Evolutionary conservation across 1,140 invertebrate genomes (phyloP), one percentile per base, ranked within the genome.

Genomic region (Polypedilum vanderplanki): DNA sequence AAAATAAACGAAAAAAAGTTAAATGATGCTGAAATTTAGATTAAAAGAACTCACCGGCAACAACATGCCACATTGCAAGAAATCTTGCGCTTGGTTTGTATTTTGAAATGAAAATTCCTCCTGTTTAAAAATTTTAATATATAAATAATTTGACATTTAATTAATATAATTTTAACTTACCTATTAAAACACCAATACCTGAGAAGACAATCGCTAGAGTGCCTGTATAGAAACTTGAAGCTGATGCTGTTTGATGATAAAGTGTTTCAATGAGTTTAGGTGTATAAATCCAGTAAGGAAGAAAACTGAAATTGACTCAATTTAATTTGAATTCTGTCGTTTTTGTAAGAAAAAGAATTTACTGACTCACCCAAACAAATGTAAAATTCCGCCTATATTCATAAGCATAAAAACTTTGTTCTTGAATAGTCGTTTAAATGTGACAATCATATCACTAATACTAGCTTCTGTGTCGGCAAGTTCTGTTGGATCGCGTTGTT

Each of bases 181-280:
- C 87, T 0, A 88, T 22, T 4, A 90, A 77, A 64, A 90, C 85
- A 2, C 90, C 90, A 65, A 89, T 81, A 0, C 88, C 87, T 67
- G 88, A 88, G 79, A 88, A 89, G 4, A 89, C 80, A 18, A 91
- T 80, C n/a, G 89, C 88, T 8, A 89, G 87, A 22, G 85, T 85
- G 22, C 89, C 89, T 76, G 88, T 88, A 22, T 88, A 86, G n/a
- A 89, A 79, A 24, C 86, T 79, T 0, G 89, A 88, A 2, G 84
- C 84, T 0, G 87, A 87, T 0, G 89, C 87, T 4, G 88, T 88
- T 78, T 89, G 87, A 77, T 87, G 85, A 79, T 89, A 90, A 78
- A 89, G 88, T 0, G 86, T 87, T 80, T 90, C 88, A 73, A 90
- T 88, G 76, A 90, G 90, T 78, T 90, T 90, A 0, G 89, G 88